Evolutionary conservation across 2,888 invertebrate species (phyloP).

Genomic region (Pterostichus niger): DNA sequence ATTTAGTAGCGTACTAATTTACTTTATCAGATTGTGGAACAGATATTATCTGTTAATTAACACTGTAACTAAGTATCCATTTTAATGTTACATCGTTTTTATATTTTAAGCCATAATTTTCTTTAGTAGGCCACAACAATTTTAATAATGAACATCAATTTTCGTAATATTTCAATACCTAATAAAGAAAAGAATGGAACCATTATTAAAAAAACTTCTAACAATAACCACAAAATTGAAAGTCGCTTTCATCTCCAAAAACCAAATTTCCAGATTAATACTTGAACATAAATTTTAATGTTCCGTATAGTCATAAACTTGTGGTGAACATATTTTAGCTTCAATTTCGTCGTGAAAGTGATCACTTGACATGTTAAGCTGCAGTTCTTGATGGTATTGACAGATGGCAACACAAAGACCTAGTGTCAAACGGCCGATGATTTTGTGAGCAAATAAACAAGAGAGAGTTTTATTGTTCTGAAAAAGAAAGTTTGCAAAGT

Average conservation of each 20-base stretch:
- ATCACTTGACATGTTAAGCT: not conserved
- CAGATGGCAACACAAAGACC: constrained; percentile 5
- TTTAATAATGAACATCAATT: not conserved
- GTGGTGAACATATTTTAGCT: not conserved
- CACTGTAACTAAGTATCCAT: not conserved
- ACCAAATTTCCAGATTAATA: not conserved
- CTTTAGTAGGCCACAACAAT: not conserved
- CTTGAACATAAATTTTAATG: not conserved
- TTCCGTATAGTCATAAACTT: not conserved
- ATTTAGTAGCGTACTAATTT: not conserved
- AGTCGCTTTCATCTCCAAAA: constrained; percentile 3
- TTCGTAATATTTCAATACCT: not conserved
- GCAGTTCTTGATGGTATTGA: not conserved
- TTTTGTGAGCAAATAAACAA: not conserved
- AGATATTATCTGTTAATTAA: not conserved
- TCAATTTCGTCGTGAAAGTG: not conserved
- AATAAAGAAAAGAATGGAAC: not conserved
- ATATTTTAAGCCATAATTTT: too few species aligned
- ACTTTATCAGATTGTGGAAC: not conserved
- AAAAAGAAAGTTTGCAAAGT: constrained; percentile 6
- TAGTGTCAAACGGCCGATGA: not conserved
- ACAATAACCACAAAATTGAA: not conserved
- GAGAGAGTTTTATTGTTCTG: constrained; percentile 12
- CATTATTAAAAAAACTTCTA: not conserved
- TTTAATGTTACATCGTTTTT: not conserved